Percentiles rank a stretch among this genome's conserved stretches.
Evolutionary conservation across 2,113 vertebrate species (phyloP).

Genomic region (Hippocampus comes): DNA sequence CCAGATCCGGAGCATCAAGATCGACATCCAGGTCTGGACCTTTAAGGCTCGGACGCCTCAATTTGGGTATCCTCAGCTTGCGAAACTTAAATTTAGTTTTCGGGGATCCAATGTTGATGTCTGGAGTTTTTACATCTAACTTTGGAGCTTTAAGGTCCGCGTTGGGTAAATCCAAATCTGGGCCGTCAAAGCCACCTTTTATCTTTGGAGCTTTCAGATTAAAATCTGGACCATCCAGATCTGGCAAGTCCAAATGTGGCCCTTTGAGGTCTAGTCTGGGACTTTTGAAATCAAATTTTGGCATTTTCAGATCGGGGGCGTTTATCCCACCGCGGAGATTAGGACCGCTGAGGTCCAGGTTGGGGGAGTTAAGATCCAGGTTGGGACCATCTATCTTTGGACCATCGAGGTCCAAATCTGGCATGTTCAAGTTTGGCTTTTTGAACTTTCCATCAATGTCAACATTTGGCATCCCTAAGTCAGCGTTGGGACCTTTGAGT

Average conservation of each 20-base stretch:
- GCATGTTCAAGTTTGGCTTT: constrained; percentile 45
- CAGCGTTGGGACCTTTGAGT: constrained; percentile 27
- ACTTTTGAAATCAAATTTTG: constrained; percentile 37
- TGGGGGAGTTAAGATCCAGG: constrained; percentile 22
- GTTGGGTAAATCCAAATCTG: constrained; percentile 43
- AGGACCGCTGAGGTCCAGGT: constrained; percentile 33
- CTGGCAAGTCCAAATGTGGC: constrained; percentile 30
- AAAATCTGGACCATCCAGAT: constrained; percentile 1
- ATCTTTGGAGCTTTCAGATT: constrained; percentile 48
- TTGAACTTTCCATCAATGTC: constrained; percentile 43
- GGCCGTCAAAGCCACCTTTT: constrained; percentile 45
- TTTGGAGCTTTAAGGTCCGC: constrained; percentile 46
- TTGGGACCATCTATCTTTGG: constrained; percentile 24
- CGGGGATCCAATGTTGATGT: constrained; percentile 42
- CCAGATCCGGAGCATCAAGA: constrained; percentile 32
- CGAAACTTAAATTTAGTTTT: constrained; percentile 46
- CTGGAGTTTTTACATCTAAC: constrained; percentile 43
- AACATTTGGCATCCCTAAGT: constrained; percentile 25
- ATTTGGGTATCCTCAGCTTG: constrained; percentile 55
- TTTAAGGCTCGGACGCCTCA: constrained; percentile 27
- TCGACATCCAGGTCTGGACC: constrained; percentile 48
- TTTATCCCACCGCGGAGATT: constrained; percentile 9
- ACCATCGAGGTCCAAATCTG: constrained; percentile 31
- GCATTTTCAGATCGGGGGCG: constrained; percentile 23
- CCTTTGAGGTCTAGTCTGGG: constrained; percentile 4